A percentile compares a stretch with the other conserved stretches of the same genome.
Conservation (phyloP, 2,113 vertebrate species). For the Herpailurus yagouaroundi region DNA sequence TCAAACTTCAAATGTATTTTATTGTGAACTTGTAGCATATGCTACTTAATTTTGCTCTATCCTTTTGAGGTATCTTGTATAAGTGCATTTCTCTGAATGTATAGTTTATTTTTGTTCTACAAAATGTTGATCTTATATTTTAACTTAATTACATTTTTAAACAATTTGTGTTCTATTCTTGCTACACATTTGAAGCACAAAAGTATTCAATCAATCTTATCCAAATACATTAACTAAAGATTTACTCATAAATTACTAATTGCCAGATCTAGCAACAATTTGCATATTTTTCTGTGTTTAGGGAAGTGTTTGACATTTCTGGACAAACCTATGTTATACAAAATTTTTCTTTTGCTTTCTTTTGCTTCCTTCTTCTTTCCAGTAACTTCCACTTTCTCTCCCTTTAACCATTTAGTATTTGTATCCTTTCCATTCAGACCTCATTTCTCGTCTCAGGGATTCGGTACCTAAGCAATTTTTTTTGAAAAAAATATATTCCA, state of each 20-base stretch:
- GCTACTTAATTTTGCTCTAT: neutral
- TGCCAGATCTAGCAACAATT: neutral
- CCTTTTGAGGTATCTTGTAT: neutral
- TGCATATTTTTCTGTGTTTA: neutral
- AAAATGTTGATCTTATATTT: neutral
- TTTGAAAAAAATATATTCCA: neutral
- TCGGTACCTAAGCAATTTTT: neutral
- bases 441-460: neutral
- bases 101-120: neutral
- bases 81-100: neutral
- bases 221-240: neutral
- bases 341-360: neutral
- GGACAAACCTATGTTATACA: neutral
- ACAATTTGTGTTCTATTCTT: neutral
- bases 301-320: neutral
- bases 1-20: neutral
- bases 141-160: neutral
- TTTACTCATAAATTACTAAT: neutral
- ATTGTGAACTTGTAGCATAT: neutral
- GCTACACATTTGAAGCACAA: neutral
- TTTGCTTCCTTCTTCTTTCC: neutral
- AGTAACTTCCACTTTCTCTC: neutral
- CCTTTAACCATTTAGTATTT: neutral
- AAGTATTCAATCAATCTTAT: neutral
- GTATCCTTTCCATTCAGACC: neutral